Percentiles rank a stretch among this genome's conserved stretches.
These are phyloP conservation scores for Belgica antarctica DNA, from an alignment of 2,888 invertebrate genomes.

Conservation along the genomic window DNA sequence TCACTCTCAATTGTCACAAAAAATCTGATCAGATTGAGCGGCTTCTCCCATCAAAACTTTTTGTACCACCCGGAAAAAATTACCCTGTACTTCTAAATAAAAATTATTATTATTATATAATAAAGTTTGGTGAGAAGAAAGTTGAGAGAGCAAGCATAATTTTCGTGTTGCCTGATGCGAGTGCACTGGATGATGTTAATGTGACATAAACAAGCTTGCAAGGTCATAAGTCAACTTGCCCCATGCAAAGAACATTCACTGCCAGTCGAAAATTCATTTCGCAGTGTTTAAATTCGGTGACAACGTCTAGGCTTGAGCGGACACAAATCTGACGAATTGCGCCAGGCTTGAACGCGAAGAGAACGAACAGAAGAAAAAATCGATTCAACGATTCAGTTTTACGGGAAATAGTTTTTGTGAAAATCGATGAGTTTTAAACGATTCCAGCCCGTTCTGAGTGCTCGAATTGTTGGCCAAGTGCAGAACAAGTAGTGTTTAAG, in stretches of 20 bases:
- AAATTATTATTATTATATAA: background rate
- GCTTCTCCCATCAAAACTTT: background rate
- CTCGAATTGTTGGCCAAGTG: background rate
- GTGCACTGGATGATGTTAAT: no score
- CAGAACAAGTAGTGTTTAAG: conserved; percentile 33
- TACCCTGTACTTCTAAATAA: no score
- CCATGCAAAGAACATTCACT: background rate
- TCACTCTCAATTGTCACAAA: no score
- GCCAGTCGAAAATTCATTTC: no score
- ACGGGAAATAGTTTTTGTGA: conserved; percentile 22
- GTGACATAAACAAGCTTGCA: background rate
- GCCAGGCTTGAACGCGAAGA: background rate
- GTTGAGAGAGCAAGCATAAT: background rate
- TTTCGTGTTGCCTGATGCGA: conserved; percentile 17
- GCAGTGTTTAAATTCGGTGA: no score
- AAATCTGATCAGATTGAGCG: no score
- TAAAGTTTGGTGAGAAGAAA: background rate
- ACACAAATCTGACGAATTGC: background rate
- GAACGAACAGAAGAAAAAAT: conserved; percentile 16
- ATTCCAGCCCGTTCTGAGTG: background rate
- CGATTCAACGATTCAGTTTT: conserved; percentile 11
- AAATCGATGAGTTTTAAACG: conserved; percentile 32
- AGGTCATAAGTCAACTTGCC: background rate
- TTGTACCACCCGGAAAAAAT: no score
- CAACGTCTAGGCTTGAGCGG: no score